Percentiles rank a stretch among this genome's conserved stretches.
phyloP scores from a whole-genome alignment of 2,113 vertebrate species.

The Myotis lucifugus region DNA sequence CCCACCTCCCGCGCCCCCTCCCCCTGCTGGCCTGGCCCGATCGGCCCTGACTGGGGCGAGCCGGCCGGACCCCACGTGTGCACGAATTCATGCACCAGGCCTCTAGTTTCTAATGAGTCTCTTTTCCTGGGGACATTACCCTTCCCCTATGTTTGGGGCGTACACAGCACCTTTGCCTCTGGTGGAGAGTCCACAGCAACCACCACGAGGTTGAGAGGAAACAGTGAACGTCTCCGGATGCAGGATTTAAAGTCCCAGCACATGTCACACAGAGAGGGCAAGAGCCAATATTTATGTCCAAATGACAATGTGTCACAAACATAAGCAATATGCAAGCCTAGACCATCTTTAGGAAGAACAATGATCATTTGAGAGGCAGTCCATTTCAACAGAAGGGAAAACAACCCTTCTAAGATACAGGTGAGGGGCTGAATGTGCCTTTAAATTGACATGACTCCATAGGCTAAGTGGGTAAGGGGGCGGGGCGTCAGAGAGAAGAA shows the following conservation, averaged over 20 bases:
- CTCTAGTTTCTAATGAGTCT: neutral
- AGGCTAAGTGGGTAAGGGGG: neutral
- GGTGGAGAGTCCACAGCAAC: neutral
- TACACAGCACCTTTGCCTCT: neutral
- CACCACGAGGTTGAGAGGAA: neutral
- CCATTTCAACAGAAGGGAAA: neutral
- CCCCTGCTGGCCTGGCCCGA: too few species aligned
- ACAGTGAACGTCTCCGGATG: neutral
- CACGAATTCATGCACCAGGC: too few species aligned
- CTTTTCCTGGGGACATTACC: neutral
- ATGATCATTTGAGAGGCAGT: neutral
- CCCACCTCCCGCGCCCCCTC: fast-evolving
- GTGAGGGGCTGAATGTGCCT: neutral
- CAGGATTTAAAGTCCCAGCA: neutral
- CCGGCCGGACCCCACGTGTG: too few species aligned
- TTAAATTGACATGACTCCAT: neutral
- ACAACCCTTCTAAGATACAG: neutral
- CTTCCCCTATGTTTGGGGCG: neutral
- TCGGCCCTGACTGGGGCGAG: too few species aligned
- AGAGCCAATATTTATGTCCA: neutral
- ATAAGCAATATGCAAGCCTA: neutral
- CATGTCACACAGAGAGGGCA: neutral
- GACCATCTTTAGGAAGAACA: neutral
- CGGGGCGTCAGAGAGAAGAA: neutral
- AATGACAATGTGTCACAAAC: neutral